Base-by-base conservation (phyloP, 2,888 invertebrate species). In the Phytoseiulus persimilis region DNA sequence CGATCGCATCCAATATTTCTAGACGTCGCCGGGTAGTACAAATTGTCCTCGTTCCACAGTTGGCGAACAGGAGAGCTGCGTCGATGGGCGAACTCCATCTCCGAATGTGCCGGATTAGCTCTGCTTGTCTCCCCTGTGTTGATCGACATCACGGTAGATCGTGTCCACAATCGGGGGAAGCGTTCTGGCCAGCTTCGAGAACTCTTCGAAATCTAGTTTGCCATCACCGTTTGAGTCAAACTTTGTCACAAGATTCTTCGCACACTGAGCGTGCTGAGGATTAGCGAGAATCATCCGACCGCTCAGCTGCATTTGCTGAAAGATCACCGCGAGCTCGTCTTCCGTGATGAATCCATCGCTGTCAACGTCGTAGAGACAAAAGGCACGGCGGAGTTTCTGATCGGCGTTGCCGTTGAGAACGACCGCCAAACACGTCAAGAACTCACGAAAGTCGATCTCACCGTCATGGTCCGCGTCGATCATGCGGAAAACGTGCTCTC, bases 361-460 rank as follows among this genome's bases (percentile, higher is more conserved):
- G 83, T 83, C 83, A 28, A 83, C 83, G 83, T 83, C 83, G 83
- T 83, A 83, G 31, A 83, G 83, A 28, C 83, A 83, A 83, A 83
- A 83, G 2, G 83, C 83, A 14, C 83, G 31, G 83, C 33, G 32
- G 18, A 87, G 87, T 33, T 87, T 87, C 87, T 87, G 87, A 6
- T 87, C 87, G 14, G 87, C 28, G 45, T 87, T 87, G n/a, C 87
- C 33, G 31, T 33, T 87, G 0, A 87, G 11, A 23, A 87, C 33
- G 28, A 87, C 33, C 32, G 87, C 87, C 87, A 87, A 33, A 87
- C 87, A 87, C 23, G 87, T 87, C 31, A 87, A 0, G 45, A 87
- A 33, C 6, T 87, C 87, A 9, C 87, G 87, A n/a, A 87, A 87
- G 31, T 87, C 33, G 11, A 87, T 45, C 87, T 87, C n/a, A n/a